These are phyloP conservation scores for Brotula barbata DNA, from an alignment of 2,797 vertebrate genomes.

Conservation along the genomic window DNA sequence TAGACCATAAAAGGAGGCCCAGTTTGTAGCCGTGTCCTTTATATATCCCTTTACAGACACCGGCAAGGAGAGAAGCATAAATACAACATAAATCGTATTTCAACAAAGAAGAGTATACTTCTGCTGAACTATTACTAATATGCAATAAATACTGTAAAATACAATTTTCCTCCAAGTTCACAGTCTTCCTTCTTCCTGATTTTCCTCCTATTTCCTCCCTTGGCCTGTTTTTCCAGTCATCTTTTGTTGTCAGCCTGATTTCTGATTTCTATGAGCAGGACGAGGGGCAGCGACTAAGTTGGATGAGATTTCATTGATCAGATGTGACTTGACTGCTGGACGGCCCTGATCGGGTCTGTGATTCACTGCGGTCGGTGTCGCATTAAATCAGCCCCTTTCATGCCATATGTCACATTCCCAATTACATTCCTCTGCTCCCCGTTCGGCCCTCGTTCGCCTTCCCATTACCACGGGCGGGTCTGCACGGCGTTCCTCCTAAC, in stretches of 20 bases:
- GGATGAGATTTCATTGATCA: conserved; percentile 52
- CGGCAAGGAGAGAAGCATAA: not conserved
- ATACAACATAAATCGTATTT: not conserved
- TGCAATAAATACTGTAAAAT: no score
- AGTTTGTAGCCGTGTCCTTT: not conserved
- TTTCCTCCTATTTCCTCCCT: conserved; percentile 18
- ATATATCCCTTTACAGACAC: not conserved
- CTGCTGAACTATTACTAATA: no score
- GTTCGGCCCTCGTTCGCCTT: conserved; percentile 15
- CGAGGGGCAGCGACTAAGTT: conserved; percentile 26
- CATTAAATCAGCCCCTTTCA: conserved; percentile 14
- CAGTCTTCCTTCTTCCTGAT: not conserved
- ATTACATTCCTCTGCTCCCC: conserved; percentile 22
- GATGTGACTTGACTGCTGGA: conserved; percentile 14
- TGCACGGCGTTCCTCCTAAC: conserved; percentile 15
- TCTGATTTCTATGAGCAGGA: conserved; percentile 15
- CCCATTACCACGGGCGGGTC: conserved; percentile 28
- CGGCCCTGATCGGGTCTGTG: conserved; percentile 30
- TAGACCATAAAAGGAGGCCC: conserved; percentile 4
- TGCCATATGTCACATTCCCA: conserved; percentile 16
- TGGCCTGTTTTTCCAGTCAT: conserved; percentile 18
- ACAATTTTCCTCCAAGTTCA: no score
- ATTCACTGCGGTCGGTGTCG: conserved; percentile 12
- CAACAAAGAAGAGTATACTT: not conserved
- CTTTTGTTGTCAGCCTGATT: conserved; percentile 4